Conservation (phyloP, 2,888 invertebrate species). For the Tenthredo livida region DNA sequence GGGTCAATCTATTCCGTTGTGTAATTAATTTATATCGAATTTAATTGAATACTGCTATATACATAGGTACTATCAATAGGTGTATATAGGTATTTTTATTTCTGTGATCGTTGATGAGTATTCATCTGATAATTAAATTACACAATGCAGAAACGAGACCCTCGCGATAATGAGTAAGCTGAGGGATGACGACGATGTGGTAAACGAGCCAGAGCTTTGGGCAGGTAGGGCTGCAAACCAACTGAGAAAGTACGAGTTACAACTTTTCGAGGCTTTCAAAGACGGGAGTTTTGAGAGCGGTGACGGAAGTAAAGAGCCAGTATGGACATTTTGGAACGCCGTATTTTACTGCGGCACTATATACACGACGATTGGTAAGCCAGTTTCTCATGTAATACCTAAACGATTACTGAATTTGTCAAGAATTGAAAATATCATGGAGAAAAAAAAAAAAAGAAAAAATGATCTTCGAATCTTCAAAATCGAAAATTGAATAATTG, state of each 20-base stretch:
- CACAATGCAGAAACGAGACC: slow-evolving; percentile 72
- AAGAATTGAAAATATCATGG: no score
- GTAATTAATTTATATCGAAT: neutral
- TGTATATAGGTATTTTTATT: no score
- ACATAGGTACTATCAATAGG: no score
- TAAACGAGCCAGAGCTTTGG: slow-evolving; percentile 77
- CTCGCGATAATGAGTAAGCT: slow-evolving; percentile 69
- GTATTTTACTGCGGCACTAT: slow-evolving; percentile 94
- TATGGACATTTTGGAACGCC: slow-evolving; percentile 92
- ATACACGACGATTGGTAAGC: slow-evolving; percentile 93
- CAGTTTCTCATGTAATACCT: neutral
- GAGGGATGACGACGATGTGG: slow-evolving; percentile 68
- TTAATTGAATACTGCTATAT: neutral
- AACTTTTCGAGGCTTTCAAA: slow-evolving; percentile 79
- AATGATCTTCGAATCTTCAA: neutral
- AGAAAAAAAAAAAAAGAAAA: no score
- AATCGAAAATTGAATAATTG: neutral
- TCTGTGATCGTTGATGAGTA: neutral
- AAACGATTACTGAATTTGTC: no score
- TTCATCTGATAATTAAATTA: neutral
- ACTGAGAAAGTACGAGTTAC: slow-evolving; percentile 81
- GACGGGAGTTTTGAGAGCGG: slow-evolving; percentile 77
- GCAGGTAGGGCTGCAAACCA: slow-evolving; percentile 78
- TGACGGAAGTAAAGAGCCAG: slow-evolving; percentile 71
- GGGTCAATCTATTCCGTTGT: neutral